Base-by-base conservation (phyloP, 2,888 invertebrate genomes). In the Erynnis tages region DNA sequence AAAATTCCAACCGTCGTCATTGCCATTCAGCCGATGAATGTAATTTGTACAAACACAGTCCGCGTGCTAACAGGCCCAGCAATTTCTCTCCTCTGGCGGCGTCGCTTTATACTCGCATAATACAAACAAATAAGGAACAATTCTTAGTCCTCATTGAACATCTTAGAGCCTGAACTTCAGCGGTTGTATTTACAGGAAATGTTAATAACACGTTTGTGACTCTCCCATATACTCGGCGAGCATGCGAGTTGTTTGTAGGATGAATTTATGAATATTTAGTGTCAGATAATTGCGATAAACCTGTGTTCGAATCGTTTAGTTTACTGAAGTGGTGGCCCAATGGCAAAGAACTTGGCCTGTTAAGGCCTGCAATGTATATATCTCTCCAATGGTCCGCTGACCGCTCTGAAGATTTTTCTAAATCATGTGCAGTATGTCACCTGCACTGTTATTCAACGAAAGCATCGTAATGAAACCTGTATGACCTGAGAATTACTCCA, bases 131-230 rank as follows among this genome's bases (percentile, higher is more conserved):
- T 61, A 57, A 50, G 50, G 55, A 58, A 60, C 62, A 59, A 63
- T 67, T 66, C 62, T 63, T 61, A 68, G 66, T 65, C 62, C 63
- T 65, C 60, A 61, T 62, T 62, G 58, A 57, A 56, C 60, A 63
- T 60, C 23, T 60, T 62, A 56, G 55, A 49, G 58, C 52, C 38
- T 53, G 54, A 54, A 62, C 58, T 64, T 60, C 62, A 59, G 61
- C 66, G 61, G 69, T 56, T 69, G 70, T 66, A 70, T 71, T 66
- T 68, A 66, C 58, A 71, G 65, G 73, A 77, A 77, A 79, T 75
- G 73, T 74, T 76, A 78, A 76, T 77, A 76, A 72, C 74, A 67
- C 61, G 70, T 68, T 73, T 61, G 62, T 71, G 69, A 69, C 71
- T 69, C 71, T 66, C 74, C 72, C 67, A 71, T 74, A 65, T 64